Percentiles rank a stretch among this genome's conserved stretches.
phyloP scores from a whole-genome alignment of 2,888 invertebrate species.

The Caenorhabditis plicata region DNA sequence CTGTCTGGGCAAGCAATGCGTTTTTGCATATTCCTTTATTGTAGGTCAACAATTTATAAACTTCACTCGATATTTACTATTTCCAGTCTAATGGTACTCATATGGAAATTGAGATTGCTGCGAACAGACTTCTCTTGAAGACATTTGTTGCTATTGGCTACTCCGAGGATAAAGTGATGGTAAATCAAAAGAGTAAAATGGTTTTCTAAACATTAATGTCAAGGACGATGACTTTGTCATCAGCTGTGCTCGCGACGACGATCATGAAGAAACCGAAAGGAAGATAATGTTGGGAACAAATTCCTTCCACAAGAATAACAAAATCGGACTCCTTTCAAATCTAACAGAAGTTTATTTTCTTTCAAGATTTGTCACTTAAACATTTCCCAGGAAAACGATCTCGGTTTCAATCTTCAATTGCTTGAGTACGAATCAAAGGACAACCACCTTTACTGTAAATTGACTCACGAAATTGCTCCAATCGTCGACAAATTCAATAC shows the following conservation, averaged over 20 bases:
- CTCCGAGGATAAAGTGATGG: conserved; percentile 17
- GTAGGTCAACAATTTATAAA: too few relatives aligned
- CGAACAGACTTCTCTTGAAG: conserved; percentile 11
- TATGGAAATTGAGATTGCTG: conserved; percentile 19
- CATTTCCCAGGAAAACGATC: conserved; percentile 3
- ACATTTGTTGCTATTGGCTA: conserved; percentile 17
- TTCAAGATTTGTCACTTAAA: neutral
- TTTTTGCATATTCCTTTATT: conserved; percentile 11
- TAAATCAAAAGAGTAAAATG: neutral
- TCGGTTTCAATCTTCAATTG: conserved; percentile 7
- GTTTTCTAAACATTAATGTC: too few relatives aligned
- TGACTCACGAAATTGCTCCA: conserved; percentile 10
- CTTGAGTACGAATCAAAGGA: conserved; percentile 12
- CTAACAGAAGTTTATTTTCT: neutral
- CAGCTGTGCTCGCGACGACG: conserved; percentile 19
- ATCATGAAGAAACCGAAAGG: neutral
- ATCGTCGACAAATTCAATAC: conserved; percentile 15
- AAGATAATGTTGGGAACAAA: neutral
- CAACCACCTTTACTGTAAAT: conserved; percentile 14
- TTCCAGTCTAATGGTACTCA: conserved; percentile 29
- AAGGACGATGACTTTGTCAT: conserved; percentile 25
- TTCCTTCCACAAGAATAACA: neutral
- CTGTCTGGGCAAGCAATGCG: conserved; percentile 15
- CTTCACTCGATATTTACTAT: too few relatives aligned
- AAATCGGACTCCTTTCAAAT: neutral